phyloP scores from a whole-genome alignment of 1,140 invertebrate species.

The Hetaerina americana region DNA sequence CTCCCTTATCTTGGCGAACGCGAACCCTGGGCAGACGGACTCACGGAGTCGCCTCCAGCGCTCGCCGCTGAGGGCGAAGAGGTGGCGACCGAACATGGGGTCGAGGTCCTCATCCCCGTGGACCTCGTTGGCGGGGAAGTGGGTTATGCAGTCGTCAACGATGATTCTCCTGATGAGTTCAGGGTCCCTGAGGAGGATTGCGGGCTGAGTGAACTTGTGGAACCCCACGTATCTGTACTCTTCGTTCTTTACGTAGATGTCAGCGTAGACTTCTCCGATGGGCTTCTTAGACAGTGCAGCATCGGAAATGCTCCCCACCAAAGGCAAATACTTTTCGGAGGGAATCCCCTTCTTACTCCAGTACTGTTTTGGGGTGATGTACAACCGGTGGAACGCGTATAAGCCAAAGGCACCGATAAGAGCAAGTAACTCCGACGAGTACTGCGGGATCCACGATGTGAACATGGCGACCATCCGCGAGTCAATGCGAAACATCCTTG shows the following conservation, averaged over 20 bases:
- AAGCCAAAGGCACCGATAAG: neutral
- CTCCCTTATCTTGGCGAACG: constrained; percentile 16
- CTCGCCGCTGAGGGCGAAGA: constrained; percentile 12
- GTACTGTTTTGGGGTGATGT: neutral
- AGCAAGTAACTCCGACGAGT: neutral
- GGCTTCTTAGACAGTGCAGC: neutral
- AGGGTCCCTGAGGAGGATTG: constrained; percentile 17
- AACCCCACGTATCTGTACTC: constrained; percentile 6
- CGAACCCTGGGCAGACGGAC: constrained; percentile 16
- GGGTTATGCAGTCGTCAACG: constrained; percentile 20
- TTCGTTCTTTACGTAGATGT: neutral
- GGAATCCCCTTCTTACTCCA: neutral
- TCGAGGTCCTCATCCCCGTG: constrained; percentile 21
- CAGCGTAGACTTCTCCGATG: neutral
- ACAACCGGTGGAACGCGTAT: neutral
- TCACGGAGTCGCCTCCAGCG: constrained; percentile 15
- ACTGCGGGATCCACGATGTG: neutral
- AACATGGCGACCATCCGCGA: no score
- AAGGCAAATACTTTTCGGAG: neutral
- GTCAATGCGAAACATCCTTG: neutral
- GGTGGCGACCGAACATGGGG: constrained; percentile 27
- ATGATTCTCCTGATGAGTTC: constrained; percentile 21
- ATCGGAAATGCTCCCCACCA: neutral
- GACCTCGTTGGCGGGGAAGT: constrained; percentile 30
- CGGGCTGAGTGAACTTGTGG: constrained; percentile 13